phyloP scores from a whole-genome alignment of 2,113 vertebrate species.

The Phalacrocorax aristotelis region DNA sequence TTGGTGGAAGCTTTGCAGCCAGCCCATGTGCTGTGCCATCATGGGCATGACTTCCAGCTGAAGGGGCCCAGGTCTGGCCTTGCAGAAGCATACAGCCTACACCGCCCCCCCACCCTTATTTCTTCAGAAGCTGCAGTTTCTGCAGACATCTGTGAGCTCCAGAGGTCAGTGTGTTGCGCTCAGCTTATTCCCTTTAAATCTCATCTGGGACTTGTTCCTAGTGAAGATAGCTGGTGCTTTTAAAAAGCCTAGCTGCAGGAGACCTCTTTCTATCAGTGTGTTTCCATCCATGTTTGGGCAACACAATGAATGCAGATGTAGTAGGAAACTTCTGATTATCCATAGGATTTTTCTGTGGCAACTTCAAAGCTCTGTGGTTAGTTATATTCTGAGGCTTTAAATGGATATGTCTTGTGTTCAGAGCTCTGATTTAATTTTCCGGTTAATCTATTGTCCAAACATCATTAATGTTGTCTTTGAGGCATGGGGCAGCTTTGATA shows the following conservation, averaged over 20 bases:
- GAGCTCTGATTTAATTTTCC: conserved; percentile 49
- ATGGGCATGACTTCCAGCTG: background rate
- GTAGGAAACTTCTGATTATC: conserved; percentile 60
- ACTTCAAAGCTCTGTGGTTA: conserved; percentile 57
- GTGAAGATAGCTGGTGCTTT: background rate
- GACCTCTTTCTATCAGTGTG: background rate
- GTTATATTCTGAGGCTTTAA: conserved; percentile 19
- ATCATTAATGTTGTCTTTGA: conserved; percentile 43
- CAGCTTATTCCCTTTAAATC: background rate
- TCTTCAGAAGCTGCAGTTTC: background rate
- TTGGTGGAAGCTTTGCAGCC: background rate
- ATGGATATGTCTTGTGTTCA: background rate
- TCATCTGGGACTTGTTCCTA: background rate
- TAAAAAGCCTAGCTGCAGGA: conserved; percentile 8
- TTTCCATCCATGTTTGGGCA: conserved; percentile 45
- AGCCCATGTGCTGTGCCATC: accelerated
- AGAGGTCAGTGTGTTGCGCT: background rate
- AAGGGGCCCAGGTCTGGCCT: background rate
- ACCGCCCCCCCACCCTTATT: background rate
- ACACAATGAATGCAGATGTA: conserved; percentile 50
- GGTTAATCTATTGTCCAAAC: conserved; percentile 45
- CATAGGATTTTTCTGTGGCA: conserved; percentile 25
- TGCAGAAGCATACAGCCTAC: background rate
- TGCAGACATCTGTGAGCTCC: background rate
- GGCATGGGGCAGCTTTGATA: conserved; percentile 39